These are phyloP conservation scores for Adelosebastes latens DNA, from an alignment of 2,797 vertebrate genomes.

Conservation along the genomic window DNA sequence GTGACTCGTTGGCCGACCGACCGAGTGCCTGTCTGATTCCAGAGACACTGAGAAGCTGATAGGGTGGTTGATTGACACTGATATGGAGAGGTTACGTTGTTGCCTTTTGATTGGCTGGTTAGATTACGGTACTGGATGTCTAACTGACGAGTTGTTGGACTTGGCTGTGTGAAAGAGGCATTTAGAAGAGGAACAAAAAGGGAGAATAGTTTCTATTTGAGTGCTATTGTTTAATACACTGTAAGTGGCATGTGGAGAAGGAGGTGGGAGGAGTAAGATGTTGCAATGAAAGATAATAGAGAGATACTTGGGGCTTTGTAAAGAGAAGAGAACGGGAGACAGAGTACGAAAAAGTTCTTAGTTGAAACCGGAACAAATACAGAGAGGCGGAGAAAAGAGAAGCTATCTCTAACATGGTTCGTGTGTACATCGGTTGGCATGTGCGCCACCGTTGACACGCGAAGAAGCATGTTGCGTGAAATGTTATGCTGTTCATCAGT, in stretches of 20 bases:
- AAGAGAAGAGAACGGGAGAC: neutral
- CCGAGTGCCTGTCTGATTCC: slow-evolving; percentile 10
- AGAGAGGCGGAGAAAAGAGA: neutral
- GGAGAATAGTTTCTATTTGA: neutral
- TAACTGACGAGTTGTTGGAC: neutral
- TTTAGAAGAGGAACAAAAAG: neutral
- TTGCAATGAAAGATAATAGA: neutral
- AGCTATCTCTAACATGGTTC: neutral
- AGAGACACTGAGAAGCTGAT: slow-evolving; percentile 3
- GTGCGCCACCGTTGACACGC: neutral
- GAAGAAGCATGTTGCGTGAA: neutral
- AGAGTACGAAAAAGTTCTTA: neutral
- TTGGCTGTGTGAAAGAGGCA: neutral
- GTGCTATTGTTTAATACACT: neutral
- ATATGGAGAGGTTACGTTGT: neutral
- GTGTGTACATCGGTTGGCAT: neutral
- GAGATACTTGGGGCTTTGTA: neutral
- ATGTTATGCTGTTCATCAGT: neutral
- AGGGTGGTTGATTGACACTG: slow-evolving; percentile 17
- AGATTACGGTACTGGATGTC: neutral
- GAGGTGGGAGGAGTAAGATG: neutral
- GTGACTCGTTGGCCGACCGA: neutral
- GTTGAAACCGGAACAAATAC: neutral
- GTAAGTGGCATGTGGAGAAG: neutral
- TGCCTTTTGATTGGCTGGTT: neutral